Evolutionary conservation across 2,113 vertebrate species (phyloP), one percentile per base, ranked within the genome.

Genomic region (Myanophis thanlyinensis): DNA sequence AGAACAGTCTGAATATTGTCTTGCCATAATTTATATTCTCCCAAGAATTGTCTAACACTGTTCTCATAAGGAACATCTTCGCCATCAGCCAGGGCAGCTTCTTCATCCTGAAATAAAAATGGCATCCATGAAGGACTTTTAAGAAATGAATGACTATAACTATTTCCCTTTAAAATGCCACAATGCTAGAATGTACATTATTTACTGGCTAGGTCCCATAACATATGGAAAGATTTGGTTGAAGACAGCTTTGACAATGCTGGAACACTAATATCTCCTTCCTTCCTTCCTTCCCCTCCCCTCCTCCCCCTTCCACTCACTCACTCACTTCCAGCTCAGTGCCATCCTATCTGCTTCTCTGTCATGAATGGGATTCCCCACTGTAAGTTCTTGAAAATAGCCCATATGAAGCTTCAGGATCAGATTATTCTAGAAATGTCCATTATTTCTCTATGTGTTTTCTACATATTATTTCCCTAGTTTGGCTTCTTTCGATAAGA

Each of bases 1-100:
- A 99, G 95, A 91, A 99, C 99, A 2, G 99, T 98, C 98, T 99
- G 99, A 96, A 99, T 98, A 97, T 99, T 99, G 97, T 99, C 99
- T 95, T 99, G 99, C 99, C 99, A 99, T 0, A 98, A 99, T 95
- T 99, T 99, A 97, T 99, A 99, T 97, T 99, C 98, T 0, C 98
- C 97, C 96, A 99, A 97, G 97, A 99, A 99, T 96, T 99, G 98
- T 51, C 99, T 98, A 94, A 99, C 99, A 80, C 99, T 99, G 89
- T 98, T 99, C 93, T 99, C 99, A 91, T 99, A 99, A 11, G 98
- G 97, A 97, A 99, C 98, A 89, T 99, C 99, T 97, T 99, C 99
- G 87, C 99, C 99, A 18, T 99, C 99, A 0, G 98, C 98, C 96
- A 99, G 73, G 20, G 99, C 99, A 0, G 98, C 99, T 97, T 99